Percentiles rank a stretch among this genome's conserved stretches.
These are phyloP conservation scores for Apodemus speciosus DNA, from an alignment of 2,113 vertebrate species.

Conservation along the genomic window DNA sequence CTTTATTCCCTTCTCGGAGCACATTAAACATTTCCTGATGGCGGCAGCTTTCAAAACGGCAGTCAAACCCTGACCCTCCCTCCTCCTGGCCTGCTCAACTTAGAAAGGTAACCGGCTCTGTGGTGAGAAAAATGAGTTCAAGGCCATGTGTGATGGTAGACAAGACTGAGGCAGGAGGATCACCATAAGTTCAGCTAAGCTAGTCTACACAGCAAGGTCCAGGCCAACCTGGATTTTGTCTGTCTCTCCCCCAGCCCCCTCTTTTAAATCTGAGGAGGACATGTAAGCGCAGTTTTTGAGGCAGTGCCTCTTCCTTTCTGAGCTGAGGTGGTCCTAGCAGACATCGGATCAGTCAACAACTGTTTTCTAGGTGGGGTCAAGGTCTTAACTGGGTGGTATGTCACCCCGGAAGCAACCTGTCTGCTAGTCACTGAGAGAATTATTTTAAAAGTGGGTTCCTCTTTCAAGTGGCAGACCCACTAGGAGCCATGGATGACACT, in stretches of 20 bases:
- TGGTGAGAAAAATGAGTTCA: background rate
- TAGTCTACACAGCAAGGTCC: background rate
- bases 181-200: background rate
- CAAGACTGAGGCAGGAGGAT: background rate
- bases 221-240: background rate
- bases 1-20: background rate
- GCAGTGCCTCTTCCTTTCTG: background rate
- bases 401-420: background rate
- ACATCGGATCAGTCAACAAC: accelerated
- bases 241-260: too few species aligned
- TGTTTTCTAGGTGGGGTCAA: too few species aligned
- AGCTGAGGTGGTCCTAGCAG: background rate
- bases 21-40: background rate
- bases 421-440: background rate
- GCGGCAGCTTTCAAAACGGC: background rate
- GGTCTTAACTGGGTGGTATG: background rate
- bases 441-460: constrained; percentile 1
- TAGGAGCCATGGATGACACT: background rate
- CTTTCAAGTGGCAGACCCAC: background rate
- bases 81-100: background rate
- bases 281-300: background rate
- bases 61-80: background rate
- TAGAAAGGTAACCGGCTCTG: background rate
- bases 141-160: background rate
- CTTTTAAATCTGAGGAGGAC: background rate